Percentiles rank a stretch among this genome's conserved stretches.
These are phyloP conservation scores for Tillus elongatus DNA, from an alignment of 2,888 invertebrate species.

Conservation along the genomic window DNA sequence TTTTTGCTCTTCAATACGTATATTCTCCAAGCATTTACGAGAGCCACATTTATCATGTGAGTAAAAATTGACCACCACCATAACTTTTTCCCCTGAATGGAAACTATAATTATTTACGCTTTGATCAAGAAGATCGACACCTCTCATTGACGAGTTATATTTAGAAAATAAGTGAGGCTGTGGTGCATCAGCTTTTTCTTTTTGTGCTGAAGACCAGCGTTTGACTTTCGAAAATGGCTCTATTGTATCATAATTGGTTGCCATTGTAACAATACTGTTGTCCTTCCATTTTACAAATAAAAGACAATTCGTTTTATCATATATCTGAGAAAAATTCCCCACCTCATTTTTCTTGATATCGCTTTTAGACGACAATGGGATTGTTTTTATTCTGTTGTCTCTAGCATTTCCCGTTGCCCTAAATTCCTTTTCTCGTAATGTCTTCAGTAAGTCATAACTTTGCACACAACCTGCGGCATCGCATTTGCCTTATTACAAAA, in stretches of 20 bases:
- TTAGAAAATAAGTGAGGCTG: constrained; percentile 9
- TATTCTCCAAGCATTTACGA: constrained; percentile 7
- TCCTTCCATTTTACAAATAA: constrained; percentile 20
- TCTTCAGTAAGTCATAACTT: constrained; percentile 9
- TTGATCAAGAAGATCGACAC: constrained; percentile 13
- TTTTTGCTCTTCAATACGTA: background rate
- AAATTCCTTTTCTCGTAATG: constrained; percentile 7
- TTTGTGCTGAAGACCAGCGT: constrained; percentile 10
- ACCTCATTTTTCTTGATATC: constrained; percentile 6
- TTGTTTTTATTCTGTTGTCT: constrained; percentile 14
- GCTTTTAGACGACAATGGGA: constrained; percentile 5
- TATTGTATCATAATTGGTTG: constrained; percentile 15
- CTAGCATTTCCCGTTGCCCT: constrained; percentile 15
- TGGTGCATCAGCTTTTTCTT: constrained; percentile 11
- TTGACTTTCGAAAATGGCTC: constrained; percentile 11
- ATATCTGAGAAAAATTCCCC: constrained; percentile 7
- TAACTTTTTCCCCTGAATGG: constrained; percentile 9
- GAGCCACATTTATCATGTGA: background rate
- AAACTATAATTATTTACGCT: constrained; percentile 12
- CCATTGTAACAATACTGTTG: constrained; percentile 18
- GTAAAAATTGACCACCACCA: constrained; percentile 8
- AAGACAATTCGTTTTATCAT: constrained; percentile 1
- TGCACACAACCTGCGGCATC: no score
- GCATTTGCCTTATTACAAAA: no score
- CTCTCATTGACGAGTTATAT: constrained; percentile 13